A percentile compares a stretch with the other conserved stretches of the same genome.
Evolutionary conservation across 1,140 invertebrate genomes (phyloP).

Genomic region (Temnothorax longispinosus): DNA sequence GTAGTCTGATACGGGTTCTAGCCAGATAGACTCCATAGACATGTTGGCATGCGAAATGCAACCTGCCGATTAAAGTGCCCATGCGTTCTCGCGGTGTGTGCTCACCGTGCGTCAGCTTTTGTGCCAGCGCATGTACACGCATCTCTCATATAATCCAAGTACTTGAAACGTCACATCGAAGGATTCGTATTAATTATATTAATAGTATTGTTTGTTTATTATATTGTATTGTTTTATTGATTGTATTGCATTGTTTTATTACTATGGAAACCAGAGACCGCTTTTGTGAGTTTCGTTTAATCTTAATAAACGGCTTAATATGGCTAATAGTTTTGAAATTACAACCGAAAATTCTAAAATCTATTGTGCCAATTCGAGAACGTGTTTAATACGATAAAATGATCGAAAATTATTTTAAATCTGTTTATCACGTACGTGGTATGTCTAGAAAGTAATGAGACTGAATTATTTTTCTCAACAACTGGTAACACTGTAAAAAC

Average conservation of each 20-base stretch:
- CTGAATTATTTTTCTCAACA: no score
- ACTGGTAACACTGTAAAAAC: no score
- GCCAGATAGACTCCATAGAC: background rate
- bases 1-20: no score
- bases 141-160: constrained; percentile 19
- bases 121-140: background rate
- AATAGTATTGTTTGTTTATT: background rate
- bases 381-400: background rate
- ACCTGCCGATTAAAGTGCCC: constrained; percentile 71
- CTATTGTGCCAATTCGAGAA: background rate
- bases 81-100: constrained; percentile 27
- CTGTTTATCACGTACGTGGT: background rate
- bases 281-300: background rate
- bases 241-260: background rate
- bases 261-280: no score
- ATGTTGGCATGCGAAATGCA: constrained; percentile 65
- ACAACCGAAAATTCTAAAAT: background rate
- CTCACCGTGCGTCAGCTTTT: no score
- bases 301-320: background rate
- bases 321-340: background rate
- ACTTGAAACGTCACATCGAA: constrained; percentile 21
- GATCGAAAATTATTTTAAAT: background rate
- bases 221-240: no score
- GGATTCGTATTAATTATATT: background rate
- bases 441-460: no score